Conservation (phyloP, 1,140 invertebrate genomes). For the Oppia nitens region DNA sequence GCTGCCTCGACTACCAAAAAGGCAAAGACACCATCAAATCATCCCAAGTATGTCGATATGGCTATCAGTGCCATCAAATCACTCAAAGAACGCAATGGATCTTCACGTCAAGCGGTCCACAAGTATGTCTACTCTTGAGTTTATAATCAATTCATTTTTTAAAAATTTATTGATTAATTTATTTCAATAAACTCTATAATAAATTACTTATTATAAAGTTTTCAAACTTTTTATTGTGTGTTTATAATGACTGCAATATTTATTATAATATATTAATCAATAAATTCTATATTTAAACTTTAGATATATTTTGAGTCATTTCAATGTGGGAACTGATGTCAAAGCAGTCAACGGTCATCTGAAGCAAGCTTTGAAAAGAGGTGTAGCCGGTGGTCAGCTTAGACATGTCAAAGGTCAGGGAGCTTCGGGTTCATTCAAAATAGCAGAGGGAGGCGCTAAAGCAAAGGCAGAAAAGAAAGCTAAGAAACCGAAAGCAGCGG, state of each 20-base stretch:
- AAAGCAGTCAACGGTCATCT: conserved; percentile 20
- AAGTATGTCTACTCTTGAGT: conserved; percentile 19
- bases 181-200: too few species aligned
- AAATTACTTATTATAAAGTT: too few species aligned
- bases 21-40: conserved; percentile 38
- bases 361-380: conserved; percentile 22
- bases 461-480: conserved; percentile 16
- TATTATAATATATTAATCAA: too few species aligned
- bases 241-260: not conserved
- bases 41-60: conserved; percentile 25
- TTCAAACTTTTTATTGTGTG: not conserved
- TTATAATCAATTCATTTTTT: too few species aligned
- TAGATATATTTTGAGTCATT: conserved; percentile 23
- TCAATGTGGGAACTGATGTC: conserved; percentile 22
- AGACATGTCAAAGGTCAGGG: conserved; percentile 24
- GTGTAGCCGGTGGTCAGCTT: conserved; percentile 19
- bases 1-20: not conserved
- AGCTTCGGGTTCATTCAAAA: conserved; percentile 24
- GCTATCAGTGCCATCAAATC: conserved; percentile 22
- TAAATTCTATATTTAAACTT: not conserved
- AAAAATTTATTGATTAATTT: too few species aligned
- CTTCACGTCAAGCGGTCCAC: conserved; percentile 24
- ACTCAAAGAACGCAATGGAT: conserved; percentile 25
- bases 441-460: conserved; percentile 16
- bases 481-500: conserved; percentile 13